phyloP scores from a whole-genome alignment of 2,113 vertebrate species.

The Arizona elegans region DNA sequence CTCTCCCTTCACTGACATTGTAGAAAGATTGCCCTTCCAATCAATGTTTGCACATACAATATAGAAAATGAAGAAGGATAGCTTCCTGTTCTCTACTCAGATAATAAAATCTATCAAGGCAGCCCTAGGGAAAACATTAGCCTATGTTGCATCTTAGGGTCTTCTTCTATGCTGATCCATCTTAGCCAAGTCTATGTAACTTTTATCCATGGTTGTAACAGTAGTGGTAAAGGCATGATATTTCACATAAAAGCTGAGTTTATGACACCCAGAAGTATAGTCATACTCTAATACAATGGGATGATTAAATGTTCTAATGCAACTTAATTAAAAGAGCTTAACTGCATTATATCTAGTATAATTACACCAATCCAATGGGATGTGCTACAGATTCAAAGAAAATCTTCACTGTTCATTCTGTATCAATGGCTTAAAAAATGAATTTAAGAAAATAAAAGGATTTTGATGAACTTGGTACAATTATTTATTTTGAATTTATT shows the following conservation, averaged over 20 bases:
- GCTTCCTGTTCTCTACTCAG: not conserved
- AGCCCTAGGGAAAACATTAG: not conserved
- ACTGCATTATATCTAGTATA: slow-evolving; percentile 23
- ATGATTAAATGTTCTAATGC: not conserved
- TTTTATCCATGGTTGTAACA: not conserved
- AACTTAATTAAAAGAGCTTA: slow-evolving; percentile 23
- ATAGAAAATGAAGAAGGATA: not conserved
- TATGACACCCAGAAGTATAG: slow-evolving; percentile 28
- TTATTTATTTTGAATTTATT: slow-evolving; percentile 21
- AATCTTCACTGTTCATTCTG: not conserved
- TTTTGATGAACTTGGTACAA: slow-evolving; percentile 27
- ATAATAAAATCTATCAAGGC: not conserved
- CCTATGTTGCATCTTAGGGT: not conserved
- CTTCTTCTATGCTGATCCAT: not conserved
- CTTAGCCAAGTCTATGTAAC: not conserved
- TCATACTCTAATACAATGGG: not conserved
- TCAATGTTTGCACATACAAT: not conserved
- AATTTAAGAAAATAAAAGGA: slow-evolving; percentile 23
- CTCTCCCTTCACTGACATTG: not conserved
- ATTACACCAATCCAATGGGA: not conserved
- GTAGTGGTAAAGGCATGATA: not conserved
- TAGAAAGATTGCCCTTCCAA: not conserved
- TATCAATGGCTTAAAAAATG: slow-evolving; percentile 29
- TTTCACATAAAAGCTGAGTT: slow-evolving; percentile 16
- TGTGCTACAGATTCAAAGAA: slow-evolving; percentile 25